Evolutionary conservation across 2,888 invertebrate genomes (phyloP), one percentile per base, ranked within the genome.

Genomic region (Sminthurides aquaticus): DNA sequence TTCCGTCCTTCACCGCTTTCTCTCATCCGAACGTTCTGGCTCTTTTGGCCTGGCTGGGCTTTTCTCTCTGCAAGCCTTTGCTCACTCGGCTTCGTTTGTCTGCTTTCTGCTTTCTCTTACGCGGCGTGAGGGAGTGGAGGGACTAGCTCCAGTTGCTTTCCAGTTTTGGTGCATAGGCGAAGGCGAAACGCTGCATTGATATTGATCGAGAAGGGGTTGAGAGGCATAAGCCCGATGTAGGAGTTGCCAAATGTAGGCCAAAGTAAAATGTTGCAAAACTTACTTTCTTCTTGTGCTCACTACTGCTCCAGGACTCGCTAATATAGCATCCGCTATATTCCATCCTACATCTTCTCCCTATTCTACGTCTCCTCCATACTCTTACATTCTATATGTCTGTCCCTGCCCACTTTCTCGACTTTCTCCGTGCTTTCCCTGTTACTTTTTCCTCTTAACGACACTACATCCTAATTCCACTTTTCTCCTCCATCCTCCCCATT

Each of bases 171-270:
- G 74, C 74, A 74, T 68, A 72, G 74, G 69, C 69, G 70, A 74
- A 70, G 69, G 69, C 69, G 74, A 72, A 73, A 73, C 73, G 73
- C 73, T 74, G 72, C 72, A 74, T 74, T 72, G 72, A 72, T 72
- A 74, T 74, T 72, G 72, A 74, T 72, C 72, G 71, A 74, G 68
- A 65, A 61, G 61, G 61, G 60, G 57, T 58, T 65, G 57, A 60
- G 58, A 60, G 65, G 62, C 65, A 62, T 65, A 62, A 57, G 65
- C 65, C 60, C 55, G 52, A n/a, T 54, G 61, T 58, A 59, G 65
- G 62, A 64, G 69, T 69, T 69, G 67, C 67, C 67, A 67, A 67
- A 69, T 69, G 62, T 67, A 65, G 67, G 67, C 66, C 57, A 65
- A 62, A 58, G 59, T 55, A 64, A 48, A 54, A 65, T 66, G 56